Conservation (phyloP, 2,888 invertebrate species). For the Drosophila prostipennis region DNA sequence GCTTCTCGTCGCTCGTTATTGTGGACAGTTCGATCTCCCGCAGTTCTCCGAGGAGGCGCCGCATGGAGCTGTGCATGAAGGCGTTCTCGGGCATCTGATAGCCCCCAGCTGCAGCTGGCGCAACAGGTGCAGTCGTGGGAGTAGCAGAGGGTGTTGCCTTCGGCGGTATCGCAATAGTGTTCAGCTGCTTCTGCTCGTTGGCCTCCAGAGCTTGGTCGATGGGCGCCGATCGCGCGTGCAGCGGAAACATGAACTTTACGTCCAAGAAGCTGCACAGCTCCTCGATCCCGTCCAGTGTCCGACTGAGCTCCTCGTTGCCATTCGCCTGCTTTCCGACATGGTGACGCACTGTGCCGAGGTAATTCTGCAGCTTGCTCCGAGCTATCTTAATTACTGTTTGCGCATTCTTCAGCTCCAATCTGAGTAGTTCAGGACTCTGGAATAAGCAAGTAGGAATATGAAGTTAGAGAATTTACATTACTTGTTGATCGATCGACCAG, state of each 20-base stretch:
- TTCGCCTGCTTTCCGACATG: conserved; percentile 74
- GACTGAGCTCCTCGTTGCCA: conserved; percentile 76
- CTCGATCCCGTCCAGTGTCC: conserved; percentile 85
- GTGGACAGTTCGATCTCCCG: conserved; percentile 83
- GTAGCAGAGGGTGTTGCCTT: neutral
- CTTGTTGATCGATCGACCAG: too few species aligned
- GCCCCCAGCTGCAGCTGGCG: neutral
- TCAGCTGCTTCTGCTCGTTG: conserved; percentile 78
- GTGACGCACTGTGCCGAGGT: conserved; percentile 83
- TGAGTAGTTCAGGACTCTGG: conserved; percentile 84
- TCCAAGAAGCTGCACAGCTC: conserved; percentile 84
- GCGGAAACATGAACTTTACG: conserved; percentile 80
- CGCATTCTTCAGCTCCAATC: conserved; percentile 84
- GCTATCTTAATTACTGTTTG: conserved; percentile 84
- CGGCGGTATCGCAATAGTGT: conserved; percentile 12
- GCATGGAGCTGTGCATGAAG: conserved; percentile 77
- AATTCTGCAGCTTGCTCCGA: conserved; percentile 83
- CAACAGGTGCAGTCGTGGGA: neutral
- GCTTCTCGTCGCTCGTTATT: conserved; percentile 77
- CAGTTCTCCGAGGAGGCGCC: conserved; percentile 78
- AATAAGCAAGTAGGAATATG: neutral
- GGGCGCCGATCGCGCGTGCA: conserved; percentile 68
- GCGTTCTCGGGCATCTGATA: conserved; percentile 83
- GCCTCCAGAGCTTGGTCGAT: conserved; percentile 84
- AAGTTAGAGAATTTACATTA: too few species aligned